Base-by-base conservation (phyloP, 2,797 vertebrate species). In the Sardinella longiceps region DNA sequence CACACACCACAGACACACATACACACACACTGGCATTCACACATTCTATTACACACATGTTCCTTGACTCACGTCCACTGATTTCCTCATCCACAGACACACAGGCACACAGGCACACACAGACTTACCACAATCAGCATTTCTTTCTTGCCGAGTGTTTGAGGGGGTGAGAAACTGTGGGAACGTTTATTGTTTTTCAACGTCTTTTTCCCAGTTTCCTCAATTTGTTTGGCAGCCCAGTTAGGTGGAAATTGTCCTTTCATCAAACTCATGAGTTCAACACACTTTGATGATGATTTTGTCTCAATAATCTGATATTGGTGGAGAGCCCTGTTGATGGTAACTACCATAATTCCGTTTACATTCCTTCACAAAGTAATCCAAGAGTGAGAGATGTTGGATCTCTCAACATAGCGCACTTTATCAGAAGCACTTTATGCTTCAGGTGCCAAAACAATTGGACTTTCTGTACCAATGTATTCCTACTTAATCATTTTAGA, bases 101-200 rank as follows among this genome's bases (percentile, higher is more conserved):
- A 66, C 3, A 37, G 15, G 37, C 3, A 4, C 12, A 70, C 12
- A 33, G 6, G 20, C 33, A 70, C 3, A 4, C 12, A 70, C 12
- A 33, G 6, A 18, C 33, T 66, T 20, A 77, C 33, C 20, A 43
- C 33, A 77, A 23, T 70, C 15, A 81, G 85, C 80, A 84, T 88
- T 86, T 84, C 87, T 86, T 87, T 87, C 84, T 88, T 88, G 92
- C 88, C 90, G 87, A 88, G 87, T 83, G 56, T 82, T 88, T 85
- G 56, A 60, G 56, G 25, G 56, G 56, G 23, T 66, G 10, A 33
- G 63, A 33, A 70, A 37, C 60, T 60, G 15, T 53, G n/a, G 10
- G n/a, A 63, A 25, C 11, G 30, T 3, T 63, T 30, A 66, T 15
- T 82, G 18, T 81, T 45, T 43, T 46, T 82, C 53, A 23, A 45